phyloP scores from a whole-genome alignment of 2,797 vertebrate species.

The Chanos chanos region DNA sequence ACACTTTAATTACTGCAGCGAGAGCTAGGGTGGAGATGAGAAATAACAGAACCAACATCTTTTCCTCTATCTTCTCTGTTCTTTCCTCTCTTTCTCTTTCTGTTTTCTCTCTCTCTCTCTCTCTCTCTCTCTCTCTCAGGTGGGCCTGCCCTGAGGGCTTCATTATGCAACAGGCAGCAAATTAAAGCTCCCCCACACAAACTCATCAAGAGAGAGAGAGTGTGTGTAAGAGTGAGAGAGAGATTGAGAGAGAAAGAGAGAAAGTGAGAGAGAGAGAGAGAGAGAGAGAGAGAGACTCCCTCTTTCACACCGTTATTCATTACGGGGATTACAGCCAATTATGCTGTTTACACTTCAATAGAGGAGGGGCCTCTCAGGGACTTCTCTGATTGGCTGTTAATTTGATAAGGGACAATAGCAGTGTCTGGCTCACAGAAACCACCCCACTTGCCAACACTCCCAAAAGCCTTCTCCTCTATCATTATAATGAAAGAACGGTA shows the following conservation, averaged over 20 bases:
- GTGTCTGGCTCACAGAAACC: neutral
- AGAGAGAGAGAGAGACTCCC: neutral
- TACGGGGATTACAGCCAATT: conserved; percentile 44
- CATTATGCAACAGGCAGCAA: conserved; percentile 42
- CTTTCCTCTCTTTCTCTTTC: too few species aligned
- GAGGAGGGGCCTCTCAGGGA: conserved; percentile 8
- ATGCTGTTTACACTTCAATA: conserved; percentile 36
- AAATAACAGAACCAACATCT: too few species aligned
- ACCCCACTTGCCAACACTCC: neutral
- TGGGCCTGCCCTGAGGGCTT: conserved; percentile 36
- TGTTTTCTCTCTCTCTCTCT: too few species aligned
- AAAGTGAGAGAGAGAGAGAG: neutral
- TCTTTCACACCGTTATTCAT: conserved; percentile 40
- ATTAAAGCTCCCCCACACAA: conserved; percentile 11
- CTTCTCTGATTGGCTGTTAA: conserved; percentile 24
- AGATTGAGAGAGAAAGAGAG: neutral
- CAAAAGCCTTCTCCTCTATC: too few species aligned
- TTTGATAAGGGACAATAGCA: conserved; percentile 25
- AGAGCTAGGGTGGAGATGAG: too few species aligned
- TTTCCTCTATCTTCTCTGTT: conserved; percentile 11
- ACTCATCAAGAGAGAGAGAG: neutral
- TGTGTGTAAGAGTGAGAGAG: neutral
- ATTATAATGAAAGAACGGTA: too few species aligned
- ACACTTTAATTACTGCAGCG: too few species aligned
- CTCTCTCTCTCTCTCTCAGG: too few species aligned